Conservation (phyloP, 2,888 invertebrate genomes). For the Blera fallax region DNA sequence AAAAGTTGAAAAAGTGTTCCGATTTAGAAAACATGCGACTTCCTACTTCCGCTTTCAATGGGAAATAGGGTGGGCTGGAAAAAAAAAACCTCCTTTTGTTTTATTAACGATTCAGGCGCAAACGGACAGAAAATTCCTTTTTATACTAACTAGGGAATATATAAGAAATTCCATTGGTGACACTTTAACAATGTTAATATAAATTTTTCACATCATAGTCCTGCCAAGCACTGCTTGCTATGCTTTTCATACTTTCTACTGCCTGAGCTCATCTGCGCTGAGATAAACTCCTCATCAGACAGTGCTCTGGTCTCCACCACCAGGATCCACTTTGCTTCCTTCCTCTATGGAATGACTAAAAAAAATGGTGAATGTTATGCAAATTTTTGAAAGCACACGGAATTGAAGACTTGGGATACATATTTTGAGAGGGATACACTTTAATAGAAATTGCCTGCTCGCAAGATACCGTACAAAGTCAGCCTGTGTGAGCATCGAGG, state of each 20-base stretch:
- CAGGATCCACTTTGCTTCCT: not conserved
- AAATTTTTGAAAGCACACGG: constrained; percentile 45
- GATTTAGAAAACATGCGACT: not conserved
- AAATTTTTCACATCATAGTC: constrained; percentile 53
- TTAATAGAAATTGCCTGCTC: constrained; percentile 31
- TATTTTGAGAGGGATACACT: not conserved
- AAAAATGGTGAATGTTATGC: constrained; percentile 38
- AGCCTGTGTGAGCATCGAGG: constrained; percentile 6
- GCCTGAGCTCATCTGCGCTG: constrained; percentile 28
- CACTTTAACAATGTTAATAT: constrained; percentile 54
- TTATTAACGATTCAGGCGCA: not conserved
- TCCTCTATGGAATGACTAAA: not conserved
- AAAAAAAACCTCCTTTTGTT: not conserved
- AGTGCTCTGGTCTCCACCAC: not conserved
- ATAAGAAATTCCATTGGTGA: constrained; percentile 41
- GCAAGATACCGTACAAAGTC: not conserved
- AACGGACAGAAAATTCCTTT: constrained; percentile 2
- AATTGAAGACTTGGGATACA: constrained; percentile 4
- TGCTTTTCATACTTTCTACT: constrained; percentile 3
- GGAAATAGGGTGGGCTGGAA: not conserved
- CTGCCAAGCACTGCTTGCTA: not conserved
- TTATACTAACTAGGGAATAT: not conserved
- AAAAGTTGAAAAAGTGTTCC: not conserved
- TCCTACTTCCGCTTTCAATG: not conserved
- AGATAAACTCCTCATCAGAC: constrained; percentile 46